phyloP scores from a whole-genome alignment of 1,140 invertebrate species.

The Tetragonula clypearis region DNA sequence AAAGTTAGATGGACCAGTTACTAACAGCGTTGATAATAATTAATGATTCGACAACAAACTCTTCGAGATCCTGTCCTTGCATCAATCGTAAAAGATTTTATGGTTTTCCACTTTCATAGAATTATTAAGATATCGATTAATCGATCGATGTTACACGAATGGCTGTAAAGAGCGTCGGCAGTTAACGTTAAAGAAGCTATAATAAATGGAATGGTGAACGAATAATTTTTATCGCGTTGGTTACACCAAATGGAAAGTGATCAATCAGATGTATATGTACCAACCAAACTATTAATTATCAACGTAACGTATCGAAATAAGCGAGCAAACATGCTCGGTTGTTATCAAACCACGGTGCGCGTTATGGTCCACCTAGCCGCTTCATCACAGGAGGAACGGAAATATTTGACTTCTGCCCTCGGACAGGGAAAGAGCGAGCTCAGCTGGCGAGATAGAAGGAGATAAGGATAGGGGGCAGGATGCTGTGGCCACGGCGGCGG shows the following conservation, averaged over 20 bases:
- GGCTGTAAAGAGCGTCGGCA: not conserved
- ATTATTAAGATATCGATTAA: not conserved
- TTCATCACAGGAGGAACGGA: conserved; percentile 62
- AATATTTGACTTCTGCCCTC: conserved; percentile 79
- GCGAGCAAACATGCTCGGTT: not conserved
- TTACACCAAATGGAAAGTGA: not conserved
- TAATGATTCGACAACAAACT: not conserved
- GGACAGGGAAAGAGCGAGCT: conserved; percentile 19
- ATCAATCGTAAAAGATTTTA: not conserved
- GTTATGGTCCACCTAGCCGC: conserved; percentile 47
- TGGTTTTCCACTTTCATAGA: not conserved
- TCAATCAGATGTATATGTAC: not conserved
- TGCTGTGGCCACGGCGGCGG: conserved; percentile 4
- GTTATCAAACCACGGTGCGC: not conserved
- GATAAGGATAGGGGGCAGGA: conserved; percentile 9
- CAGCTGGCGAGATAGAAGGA: not conserved
- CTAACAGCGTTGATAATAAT: no score
- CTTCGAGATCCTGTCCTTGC: not conserved
- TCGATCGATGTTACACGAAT: not conserved
- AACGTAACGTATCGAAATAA: not conserved
- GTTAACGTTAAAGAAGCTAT: no score
- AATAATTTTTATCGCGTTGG: no score
- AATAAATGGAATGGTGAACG: no score
- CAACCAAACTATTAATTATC: not conserved
- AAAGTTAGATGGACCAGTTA: no score